Base-by-base conservation (phyloP, 2,797 vertebrate species). In the Antrozous pallidus region DNA sequence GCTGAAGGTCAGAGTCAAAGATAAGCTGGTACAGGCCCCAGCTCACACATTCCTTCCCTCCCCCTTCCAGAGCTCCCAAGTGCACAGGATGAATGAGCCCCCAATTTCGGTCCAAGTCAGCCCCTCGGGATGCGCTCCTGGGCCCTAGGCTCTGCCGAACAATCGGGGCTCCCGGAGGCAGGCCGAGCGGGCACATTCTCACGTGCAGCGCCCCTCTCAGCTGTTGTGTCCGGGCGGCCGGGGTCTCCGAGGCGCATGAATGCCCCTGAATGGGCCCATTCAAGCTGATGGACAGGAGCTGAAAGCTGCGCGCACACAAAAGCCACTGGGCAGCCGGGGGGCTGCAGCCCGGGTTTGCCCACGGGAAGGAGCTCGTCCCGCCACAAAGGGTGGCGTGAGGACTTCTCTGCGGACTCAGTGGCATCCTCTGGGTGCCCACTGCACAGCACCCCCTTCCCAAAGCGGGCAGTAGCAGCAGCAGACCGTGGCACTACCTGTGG, bases 211-310 rank as follows among this genome's bases (percentile, higher is more conserved):
- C 92, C 93, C 94, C 97, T 96, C 96, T 96, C 97, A 93, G 94
- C 96, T 94, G 97, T 96, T 97, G 97, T 97, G 96, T 97, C 96
- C 96, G 36, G 93, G 95, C 73, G 70, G 96, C 94, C 63, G 36
- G 93, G 95, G 89, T 95, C 96, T 96, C 79, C 12, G 97, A 94
- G 96, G 91, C 95, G 97, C 95, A 96, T 97, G 95, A 95, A 96
- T 94, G 94, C 95, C 91, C 86, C 93, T 98, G 98, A 98, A 98
- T 98, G 97, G 97, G 95, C 91, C 95, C 97, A 98, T 98, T 98
- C 94, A 98, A 93, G 47, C 94, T 97, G 97, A 98, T 58, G 93
- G 98, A 98, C 97, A 96, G 97, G 97, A 97, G 96, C 97, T 96
- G 97, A 96, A 97, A 97, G 97, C 97, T 83, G 88, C 84, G 69